Evolutionary conservation across 2,888 invertebrate genomes (phyloP), one percentile per base, ranked within the genome.

Genomic region (Pristionchus maxplancki): DNA sequence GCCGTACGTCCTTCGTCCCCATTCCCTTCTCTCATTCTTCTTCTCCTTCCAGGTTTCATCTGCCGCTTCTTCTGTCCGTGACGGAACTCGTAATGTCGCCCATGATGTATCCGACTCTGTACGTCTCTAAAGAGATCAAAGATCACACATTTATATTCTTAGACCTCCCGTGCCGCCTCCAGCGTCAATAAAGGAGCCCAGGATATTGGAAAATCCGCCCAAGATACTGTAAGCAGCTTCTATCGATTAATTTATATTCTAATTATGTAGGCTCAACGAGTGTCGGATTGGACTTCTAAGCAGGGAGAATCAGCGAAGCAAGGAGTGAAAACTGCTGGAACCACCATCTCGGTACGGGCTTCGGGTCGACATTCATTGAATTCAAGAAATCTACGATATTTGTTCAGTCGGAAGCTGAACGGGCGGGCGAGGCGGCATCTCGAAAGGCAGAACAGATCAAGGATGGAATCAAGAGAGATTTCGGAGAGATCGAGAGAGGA

Each of bases 391-490:
- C n/a, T 8, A 15, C 31, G 31, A 9, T 15, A 13, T 48, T 20
- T 9, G 5, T 50, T 82, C 31, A 82, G 82, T 53, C 82, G 8
- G 82, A 82, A 34, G 28, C 40, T 8, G 82, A 82, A 44, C 48
- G 53, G 31, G 34, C 31, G 48, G 82, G 82, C 6, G 82, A 82
- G 40, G 48, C 28, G 3, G 82, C 82, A 15, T 28, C 28, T 58
- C 24, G 62, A 13, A 86, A 31, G 24, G 71, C 86, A 1, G 86
- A 48, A 5, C 50, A 64, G 37, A 64, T 86, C 48, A 67, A 71
- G 31, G 86, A 71, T 44, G 48, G 86, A 86, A 86, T 67, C 44
- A 71, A 86, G 86, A 86, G 44, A 31, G 71, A 86, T 34, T 86
- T 64, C 28, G 86, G 58, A 86, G 86, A 71, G 67, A 86, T 86